phyloP scores from a whole-genome alignment of 2,888 invertebrate species.

The Spisula solida region DNA sequence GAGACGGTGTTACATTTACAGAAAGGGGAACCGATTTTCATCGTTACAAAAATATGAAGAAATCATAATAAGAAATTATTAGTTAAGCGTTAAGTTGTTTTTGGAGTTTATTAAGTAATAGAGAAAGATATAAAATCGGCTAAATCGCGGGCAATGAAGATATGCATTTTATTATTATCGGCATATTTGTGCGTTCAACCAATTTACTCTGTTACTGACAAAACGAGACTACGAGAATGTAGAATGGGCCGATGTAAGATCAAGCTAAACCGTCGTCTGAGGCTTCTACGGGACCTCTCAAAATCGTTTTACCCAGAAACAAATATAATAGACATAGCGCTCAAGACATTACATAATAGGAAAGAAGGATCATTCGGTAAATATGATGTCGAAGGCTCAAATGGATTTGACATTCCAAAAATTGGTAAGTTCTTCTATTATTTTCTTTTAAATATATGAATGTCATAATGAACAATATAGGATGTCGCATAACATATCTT shows the following conservation, averaged over 20 bases:
- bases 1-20: constrained; percentile 13
- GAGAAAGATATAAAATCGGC: constrained; percentile 4
- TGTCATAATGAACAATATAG: no score
- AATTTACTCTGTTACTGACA: constrained; percentile 46
- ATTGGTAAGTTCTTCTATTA: constrained; percentile 55
- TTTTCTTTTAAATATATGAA: not conserved
- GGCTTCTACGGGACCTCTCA: constrained; percentile 60
- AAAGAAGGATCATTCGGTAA: constrained; percentile 59
- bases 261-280: constrained; percentile 55
- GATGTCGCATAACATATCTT: no score
- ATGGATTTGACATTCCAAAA: constrained; percentile 69
- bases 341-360: constrained; percentile 62
- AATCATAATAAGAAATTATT: constrained; percentile 12
- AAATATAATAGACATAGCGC: constrained; percentile 60
- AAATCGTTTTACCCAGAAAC: constrained; percentile 60
- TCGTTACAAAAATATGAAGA: constrained; percentile 17
- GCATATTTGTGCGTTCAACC: constrained; percentile 66
- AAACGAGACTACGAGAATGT: constrained; percentile 54
- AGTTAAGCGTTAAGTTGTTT: constrained; percentile 22
- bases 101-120: constrained; percentile 42
- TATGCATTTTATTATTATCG: constrained; percentile 63
- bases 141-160: constrained; percentile 63
- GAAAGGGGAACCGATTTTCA: constrained; percentile 22
- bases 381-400: constrained; percentile 51
- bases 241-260: constrained; percentile 62